These are phyloP conservation scores for Phenganax stokvisi DNA, from an alignment of 92 coral and sea anemone genomes.

Conservation along the genomic window DNA sequence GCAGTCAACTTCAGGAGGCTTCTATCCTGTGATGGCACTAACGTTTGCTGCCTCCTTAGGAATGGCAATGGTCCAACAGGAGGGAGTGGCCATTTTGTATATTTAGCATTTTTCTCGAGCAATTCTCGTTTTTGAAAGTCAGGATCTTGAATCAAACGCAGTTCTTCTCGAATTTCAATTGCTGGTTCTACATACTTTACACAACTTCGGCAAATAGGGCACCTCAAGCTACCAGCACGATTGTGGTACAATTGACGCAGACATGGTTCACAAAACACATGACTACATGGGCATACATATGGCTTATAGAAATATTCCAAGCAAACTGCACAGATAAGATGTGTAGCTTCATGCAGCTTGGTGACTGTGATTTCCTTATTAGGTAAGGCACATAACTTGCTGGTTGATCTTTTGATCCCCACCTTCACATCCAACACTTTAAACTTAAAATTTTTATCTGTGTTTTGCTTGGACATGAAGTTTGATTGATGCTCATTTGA, in stretches of 20 bases:
- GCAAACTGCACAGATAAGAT: constrained; percentile 71
- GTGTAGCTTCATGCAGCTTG: constrained; percentile 45
- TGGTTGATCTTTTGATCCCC: background rate
- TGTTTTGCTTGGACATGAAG: too few species aligned
- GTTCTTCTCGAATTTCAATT: constrained; percentile 58
- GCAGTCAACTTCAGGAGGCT: constrained; percentile 3
- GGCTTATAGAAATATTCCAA: constrained; percentile 81
- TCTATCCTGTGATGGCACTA: constrained; percentile 11
- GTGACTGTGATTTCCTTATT: background rate
- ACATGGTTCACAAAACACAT: constrained; percentile 92
- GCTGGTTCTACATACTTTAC: constrained; percentile 63
- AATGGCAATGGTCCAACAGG: constrained; percentile 23
- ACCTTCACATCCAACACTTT: background rate
- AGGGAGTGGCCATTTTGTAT: constrained; percentile 76
- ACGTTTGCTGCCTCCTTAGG: background rate
- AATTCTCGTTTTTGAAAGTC: background rate
- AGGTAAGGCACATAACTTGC: background rate
- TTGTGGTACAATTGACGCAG: constrained; percentile 68
- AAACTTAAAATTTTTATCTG: background rate
- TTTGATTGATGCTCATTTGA: too few species aligned
- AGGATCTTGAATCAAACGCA: constrained; percentile 32
- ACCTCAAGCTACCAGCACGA: constrained; percentile 50
- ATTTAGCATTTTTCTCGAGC: constrained; percentile 43
- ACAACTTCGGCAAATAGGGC: constrained; percentile 75
- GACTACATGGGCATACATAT: constrained; percentile 67